Percentiles rank a stretch among this genome's conserved stretches.
phyloP scores from a whole-genome alignment of 2,113 vertebrate genomes.

The Dasyornis broadbenti region DNA sequence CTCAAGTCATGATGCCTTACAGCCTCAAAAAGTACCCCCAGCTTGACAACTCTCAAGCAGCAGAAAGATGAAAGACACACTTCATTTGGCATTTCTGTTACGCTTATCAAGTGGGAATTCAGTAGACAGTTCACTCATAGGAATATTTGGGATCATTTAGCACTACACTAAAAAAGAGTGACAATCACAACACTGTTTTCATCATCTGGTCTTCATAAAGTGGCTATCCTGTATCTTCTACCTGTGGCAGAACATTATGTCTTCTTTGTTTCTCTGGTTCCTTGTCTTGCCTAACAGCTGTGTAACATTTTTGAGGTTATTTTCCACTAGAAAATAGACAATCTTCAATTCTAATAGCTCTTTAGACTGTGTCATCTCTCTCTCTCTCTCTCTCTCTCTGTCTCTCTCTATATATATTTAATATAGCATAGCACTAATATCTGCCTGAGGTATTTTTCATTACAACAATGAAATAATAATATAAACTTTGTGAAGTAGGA shows the following conservation, averaged over 20 bases:
- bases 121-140: not conserved
- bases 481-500: not conserved
- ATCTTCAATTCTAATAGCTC: not conserved
- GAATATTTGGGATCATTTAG: not conserved
- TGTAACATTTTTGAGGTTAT: not conserved
- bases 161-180: not conserved
- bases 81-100: not conserved
- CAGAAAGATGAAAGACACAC: not conserved
- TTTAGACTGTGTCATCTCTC: not conserved
- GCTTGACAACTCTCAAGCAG: not conserved
- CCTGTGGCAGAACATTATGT: not conserved
- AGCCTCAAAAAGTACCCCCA: not conserved
- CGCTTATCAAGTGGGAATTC: not conserved
- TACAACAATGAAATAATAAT: not conserved
- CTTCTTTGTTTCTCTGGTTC: not conserved
- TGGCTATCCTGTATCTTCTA: not conserved
- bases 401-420: not conserved
- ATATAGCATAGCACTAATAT: not conserved
- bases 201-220: not conserved
- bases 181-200: not conserved
- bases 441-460: not conserved
- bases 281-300: not conserved
- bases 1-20: not conserved
- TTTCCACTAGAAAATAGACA: not conserved
- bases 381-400: not conserved